A percentile compares a stretch with the other conserved stretches of the same genome.
phyloP scores from a whole-genome alignment of 2,113 vertebrate genomes.

The Salminus brasiliensis region DNA sequence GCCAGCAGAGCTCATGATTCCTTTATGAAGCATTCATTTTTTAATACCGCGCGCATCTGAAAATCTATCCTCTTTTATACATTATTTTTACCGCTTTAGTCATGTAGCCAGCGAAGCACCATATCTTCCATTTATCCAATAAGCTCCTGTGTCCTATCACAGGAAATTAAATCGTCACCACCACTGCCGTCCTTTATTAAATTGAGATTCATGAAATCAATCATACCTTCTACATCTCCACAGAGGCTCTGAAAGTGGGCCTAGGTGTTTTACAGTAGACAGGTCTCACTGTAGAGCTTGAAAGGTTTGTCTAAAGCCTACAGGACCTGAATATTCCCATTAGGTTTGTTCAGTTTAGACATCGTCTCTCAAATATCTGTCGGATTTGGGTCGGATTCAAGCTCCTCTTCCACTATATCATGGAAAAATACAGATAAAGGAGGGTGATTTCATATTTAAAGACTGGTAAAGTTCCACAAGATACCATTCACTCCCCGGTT shows the following conservation, averaged over 20 bases:
- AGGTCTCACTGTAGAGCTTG: conserved; percentile 31
- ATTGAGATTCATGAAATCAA: conserved; percentile 63
- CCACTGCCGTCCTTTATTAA: conserved; percentile 61
- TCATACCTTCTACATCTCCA: conserved; percentile 42
- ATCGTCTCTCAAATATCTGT: not conserved
- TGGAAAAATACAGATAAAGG: too few relatives aligned
- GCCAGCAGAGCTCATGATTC: conserved; percentile 63
- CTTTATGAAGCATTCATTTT: conserved; percentile 72
- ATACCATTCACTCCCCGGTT: too few relatives aligned
- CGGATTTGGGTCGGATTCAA: not conserved
- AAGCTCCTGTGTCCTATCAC: conserved; percentile 70
- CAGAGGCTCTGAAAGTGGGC: conserved; percentile 9
- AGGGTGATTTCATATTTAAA: too few relatives aligned
- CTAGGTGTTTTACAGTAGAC: not conserved
- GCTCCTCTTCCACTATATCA: too few relatives aligned
- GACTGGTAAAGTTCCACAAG: too few relatives aligned
- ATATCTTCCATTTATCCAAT: conserved; percentile 70
- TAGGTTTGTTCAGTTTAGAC: not conserved
- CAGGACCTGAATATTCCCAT: not conserved
- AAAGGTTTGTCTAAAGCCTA: not conserved
- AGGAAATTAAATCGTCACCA: conserved; percentile 77
- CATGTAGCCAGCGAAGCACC: conserved; percentile 59
- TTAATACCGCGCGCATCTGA: conserved; percentile 64
- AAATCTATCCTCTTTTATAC: conserved; percentile 65
- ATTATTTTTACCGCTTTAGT: conserved; percentile 61